Conservation (phyloP, 2,888 invertebrate species). For the Drosophila mimetica region DNA sequence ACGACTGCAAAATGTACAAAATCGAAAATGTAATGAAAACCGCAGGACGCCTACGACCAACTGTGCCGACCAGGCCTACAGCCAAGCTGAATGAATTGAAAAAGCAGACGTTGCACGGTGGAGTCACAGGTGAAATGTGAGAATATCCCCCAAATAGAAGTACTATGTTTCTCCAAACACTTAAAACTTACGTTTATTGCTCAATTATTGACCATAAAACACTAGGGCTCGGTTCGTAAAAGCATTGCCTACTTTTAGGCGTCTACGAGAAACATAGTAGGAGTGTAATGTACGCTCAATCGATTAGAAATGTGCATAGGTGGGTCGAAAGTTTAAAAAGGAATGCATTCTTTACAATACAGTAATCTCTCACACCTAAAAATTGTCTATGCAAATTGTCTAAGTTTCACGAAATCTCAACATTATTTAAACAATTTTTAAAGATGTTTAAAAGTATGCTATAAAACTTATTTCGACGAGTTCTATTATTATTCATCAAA, state of each 20-base stretch:
- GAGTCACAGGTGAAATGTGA: neutral
- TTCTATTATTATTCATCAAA: too few species aligned
- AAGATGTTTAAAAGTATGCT: too few species aligned
- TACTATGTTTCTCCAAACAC: neutral
- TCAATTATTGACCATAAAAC: slow-evolving; percentile 11
- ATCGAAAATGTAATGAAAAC: slow-evolving; percentile 77
- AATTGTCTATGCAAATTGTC: too few species aligned
- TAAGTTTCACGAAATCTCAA: too few species aligned
- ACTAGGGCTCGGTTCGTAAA: neutral
- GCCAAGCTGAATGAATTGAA: slow-evolving; percentile 51
- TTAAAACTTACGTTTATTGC: slow-evolving; percentile 8
- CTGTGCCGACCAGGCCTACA: slow-evolving; percentile 53
- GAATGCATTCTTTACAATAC: neutral
- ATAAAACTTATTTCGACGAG: too few species aligned
- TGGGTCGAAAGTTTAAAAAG: neutral
- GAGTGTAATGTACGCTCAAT: neutral
- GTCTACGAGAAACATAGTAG: neutral
- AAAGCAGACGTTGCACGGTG: slow-evolving; percentile 57
- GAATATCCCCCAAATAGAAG: neutral
- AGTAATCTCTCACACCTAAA: neutral
- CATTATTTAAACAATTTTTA: too few species aligned
- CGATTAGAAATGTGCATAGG: neutral
- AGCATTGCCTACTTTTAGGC: neutral
- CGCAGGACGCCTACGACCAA: slow-evolving; percentile 67
- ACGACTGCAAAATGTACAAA: slow-evolving; percentile 67